phyloP scores from a whole-genome alignment of 2,797 vertebrate genomes.

The Betta splendens region DNA sequence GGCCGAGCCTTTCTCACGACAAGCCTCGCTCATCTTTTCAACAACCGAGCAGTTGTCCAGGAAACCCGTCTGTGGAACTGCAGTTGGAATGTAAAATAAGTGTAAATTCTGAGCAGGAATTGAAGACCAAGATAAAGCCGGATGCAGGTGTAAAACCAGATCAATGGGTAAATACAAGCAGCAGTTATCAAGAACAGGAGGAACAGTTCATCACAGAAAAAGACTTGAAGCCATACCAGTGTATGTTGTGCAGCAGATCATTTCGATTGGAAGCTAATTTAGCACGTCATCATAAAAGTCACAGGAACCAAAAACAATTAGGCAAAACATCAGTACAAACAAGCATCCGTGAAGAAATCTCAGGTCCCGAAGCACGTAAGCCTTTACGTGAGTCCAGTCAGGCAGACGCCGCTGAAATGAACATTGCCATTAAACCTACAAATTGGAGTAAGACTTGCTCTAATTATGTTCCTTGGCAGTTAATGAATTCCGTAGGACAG shows the following conservation, averaged over 20 bases:
- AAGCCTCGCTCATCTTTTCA: not conserved
- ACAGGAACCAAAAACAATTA: too few relatives aligned
- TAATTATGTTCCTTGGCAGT: constrained; percentile 13
- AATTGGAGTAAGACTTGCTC: constrained; percentile 7
- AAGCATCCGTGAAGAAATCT: not conserved
- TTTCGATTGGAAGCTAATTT: too few relatives aligned
- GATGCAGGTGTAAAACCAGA: constrained; percentile 13
- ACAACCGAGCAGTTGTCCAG: not conserved
- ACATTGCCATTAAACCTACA: constrained; percentile 38
- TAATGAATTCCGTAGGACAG: constrained; percentile 9
- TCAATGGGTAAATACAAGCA: not conserved
- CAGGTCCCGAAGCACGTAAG: constrained; percentile 14
- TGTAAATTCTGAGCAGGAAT: constrained; percentile 11
- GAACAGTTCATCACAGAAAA: too few relatives aligned
- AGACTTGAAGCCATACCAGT: too few relatives aligned
- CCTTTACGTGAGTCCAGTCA: constrained; percentile 2
- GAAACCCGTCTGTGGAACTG: constrained; percentile 24
- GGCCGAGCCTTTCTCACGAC: not conserved
- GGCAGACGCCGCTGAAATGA: constrained; percentile 11
- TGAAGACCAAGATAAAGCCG: not conserved
- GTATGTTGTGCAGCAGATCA: too few relatives aligned
- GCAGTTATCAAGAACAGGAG: constrained; percentile 12
- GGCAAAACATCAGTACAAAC: too few relatives aligned
- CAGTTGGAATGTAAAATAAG: constrained; percentile 44
- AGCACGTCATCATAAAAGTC: too few relatives aligned